Evolutionary conservation across 1,140 invertebrate genomes (phyloP).

Genomic region (Octopus bimaculoides): DNA sequence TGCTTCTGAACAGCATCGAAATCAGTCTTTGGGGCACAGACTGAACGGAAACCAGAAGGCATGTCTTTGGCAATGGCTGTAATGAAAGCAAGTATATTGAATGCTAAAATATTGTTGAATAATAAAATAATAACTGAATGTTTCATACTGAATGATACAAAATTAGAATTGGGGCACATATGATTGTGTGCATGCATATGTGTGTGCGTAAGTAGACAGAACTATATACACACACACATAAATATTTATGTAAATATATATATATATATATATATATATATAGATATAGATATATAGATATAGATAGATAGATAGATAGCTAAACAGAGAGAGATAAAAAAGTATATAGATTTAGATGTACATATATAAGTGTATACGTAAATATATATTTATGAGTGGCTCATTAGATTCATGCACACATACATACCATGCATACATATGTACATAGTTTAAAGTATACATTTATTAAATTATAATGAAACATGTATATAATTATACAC

Average conservation of each 20-base stretch:
- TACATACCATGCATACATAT: too few species aligned
- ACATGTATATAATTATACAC: too few species aligned
- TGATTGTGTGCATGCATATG: not conserved
- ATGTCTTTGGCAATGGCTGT: constrained; percentile 2
- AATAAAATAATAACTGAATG: too few species aligned
- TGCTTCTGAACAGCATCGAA: constrained; percentile 25
- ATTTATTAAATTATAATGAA: too few species aligned
- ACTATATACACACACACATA: not conserved
- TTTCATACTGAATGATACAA: too few species aligned
- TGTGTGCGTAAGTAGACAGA: not conserved
- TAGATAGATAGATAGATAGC: not conserved
- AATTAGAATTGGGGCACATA: not conserved
- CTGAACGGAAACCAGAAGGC: constrained; percentile 38
- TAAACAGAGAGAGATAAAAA: not conserved
- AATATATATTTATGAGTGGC: not conserved
- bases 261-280: not conserved
- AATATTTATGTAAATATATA: not conserved
- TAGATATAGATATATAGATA: not conserved
- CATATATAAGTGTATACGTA: not conserved
- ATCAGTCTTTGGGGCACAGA: constrained; percentile 35
- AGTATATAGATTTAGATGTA: not conserved
- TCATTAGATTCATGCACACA: too few species aligned
- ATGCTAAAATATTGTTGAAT: too few species aligned
- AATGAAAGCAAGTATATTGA: too few species aligned
- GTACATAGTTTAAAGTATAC: too few species aligned